phyloP scores from a whole-genome alignment of 1,140 invertebrate genomes.

The Micrasema minimum region DNA sequence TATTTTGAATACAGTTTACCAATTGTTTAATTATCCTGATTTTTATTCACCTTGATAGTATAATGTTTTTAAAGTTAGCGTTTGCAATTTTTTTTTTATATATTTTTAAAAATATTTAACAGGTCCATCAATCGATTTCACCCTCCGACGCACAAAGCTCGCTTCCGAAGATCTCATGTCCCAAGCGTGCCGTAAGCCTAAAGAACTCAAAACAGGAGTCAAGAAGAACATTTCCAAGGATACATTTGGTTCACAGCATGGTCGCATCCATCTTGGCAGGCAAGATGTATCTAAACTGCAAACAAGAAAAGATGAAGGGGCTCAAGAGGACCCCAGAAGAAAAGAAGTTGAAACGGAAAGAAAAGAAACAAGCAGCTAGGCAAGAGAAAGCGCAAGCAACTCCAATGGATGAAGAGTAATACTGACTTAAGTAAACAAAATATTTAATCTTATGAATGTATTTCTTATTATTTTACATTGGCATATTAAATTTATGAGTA shows the following conservation, averaged over 20 bases:
- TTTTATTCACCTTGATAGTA: too few relatives aligned
- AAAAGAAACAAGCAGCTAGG: conserved; percentile 63
- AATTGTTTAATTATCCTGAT: too few relatives aligned
- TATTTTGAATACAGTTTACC: too few relatives aligned
- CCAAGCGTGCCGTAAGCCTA: conserved; percentile 85
- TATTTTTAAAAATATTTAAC: conserved; percentile 34
- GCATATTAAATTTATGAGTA: too few relatives aligned
- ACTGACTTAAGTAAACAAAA: not conserved
- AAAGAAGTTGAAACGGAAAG: conserved; percentile 70
- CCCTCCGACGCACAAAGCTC: conserved; percentile 84
- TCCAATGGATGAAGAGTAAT: conserved; percentile 61
- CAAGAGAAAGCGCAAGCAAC: conserved; percentile 35
- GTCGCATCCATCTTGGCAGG: conserved; percentile 91
- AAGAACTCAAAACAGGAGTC: conserved; percentile 79
- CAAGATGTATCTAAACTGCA: conserved; percentile 90
- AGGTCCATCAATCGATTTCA: conserved; percentile 91
- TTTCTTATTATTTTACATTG: too few relatives aligned
- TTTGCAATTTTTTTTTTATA: too few relatives aligned
- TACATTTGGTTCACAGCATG: conserved; percentile 88
- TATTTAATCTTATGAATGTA: too few relatives aligned
- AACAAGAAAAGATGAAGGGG: conserved; percentile 94
- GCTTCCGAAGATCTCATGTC: conserved; percentile 93
- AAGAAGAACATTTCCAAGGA: conserved; percentile 93
- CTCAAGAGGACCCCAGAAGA: conserved; percentile 80
- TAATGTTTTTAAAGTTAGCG: too few relatives aligned